Conservation (phyloP, 1,140 invertebrate genomes). For the Bilobella aurantiaca region DNA sequence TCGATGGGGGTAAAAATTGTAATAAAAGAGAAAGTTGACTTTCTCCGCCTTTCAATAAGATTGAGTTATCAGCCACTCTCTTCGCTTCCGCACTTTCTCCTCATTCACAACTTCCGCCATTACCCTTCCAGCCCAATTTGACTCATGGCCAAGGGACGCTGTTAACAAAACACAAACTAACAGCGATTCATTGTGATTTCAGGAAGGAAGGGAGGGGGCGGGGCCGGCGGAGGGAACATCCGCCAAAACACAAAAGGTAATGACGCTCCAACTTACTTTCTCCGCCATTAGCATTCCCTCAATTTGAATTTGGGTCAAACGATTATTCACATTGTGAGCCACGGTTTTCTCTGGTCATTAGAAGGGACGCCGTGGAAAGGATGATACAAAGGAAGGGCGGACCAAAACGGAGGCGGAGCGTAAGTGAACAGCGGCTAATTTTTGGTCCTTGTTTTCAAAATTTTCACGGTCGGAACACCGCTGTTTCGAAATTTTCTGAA, state of each 20-base stretch:
- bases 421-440: too few species aligned
- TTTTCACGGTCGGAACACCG: neutral
- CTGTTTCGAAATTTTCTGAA: neutral
- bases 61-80: neutral
- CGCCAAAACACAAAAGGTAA: too few species aligned
- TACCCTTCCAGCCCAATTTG: neutral
- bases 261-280: too few species aligned
- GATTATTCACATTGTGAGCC: neutral
- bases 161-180: too few species aligned
- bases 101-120: neutral
- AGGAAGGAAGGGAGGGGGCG: too few species aligned
- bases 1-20: neutral
- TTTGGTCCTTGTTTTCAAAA: neutral
- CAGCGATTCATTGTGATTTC: too few species aligned
- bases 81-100: neutral
- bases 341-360: neutral
- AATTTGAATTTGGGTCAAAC: too few species aligned
- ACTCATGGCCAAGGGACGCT: too few species aligned
- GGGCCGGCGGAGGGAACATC: too few species aligned
- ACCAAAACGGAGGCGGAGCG: conserved; percentile 32
- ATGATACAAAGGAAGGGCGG: neutral
- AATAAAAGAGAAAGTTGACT: neutral
- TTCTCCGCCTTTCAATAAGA: neutral
- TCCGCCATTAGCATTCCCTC: too few species aligned
- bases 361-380: neutral